phyloP scores from a whole-genome alignment of 2,888 invertebrate genomes.

The Nemoura dubitans region DNA sequence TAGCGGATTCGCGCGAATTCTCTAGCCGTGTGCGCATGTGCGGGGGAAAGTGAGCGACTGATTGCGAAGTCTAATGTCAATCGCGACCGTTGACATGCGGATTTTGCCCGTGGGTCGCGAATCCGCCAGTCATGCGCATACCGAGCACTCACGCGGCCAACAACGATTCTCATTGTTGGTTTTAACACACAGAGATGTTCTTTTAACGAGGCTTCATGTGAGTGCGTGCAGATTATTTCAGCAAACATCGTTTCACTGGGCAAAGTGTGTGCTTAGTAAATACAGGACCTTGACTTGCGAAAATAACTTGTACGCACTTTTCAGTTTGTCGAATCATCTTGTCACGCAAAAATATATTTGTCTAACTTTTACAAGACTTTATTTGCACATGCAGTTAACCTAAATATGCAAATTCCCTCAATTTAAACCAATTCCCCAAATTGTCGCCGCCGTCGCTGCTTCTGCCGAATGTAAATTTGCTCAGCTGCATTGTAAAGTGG shows the following conservation, averaged over 20 bases:
- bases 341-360: not conserved
- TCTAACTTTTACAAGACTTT: not conserved
- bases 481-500: not conserved
- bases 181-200: not conserved
- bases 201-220: not conserved
- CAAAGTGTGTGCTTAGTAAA: not conserved
- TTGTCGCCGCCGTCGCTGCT: not conserved
- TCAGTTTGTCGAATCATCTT: not conserved
- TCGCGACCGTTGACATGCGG: not conserved
- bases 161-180: not conserved
- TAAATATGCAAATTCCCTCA: not conserved
- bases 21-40: too few relatives aligned
- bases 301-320: not conserved
- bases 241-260: not conserved
- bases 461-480: not conserved
- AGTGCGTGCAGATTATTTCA: not conserved
- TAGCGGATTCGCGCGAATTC: too few relatives aligned
- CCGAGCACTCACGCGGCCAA: too few relatives aligned
- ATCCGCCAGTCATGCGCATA: not conserved
- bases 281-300: not conserved
- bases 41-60: not conserved
- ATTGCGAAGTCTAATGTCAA: not conserved
- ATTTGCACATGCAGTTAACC: conserved; percentile 1
- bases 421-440: not conserved
- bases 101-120: not conserved